phyloP scores from a whole-genome alignment of 2,888 invertebrate genomes.

The Andrena haemorrhoa region DNA sequence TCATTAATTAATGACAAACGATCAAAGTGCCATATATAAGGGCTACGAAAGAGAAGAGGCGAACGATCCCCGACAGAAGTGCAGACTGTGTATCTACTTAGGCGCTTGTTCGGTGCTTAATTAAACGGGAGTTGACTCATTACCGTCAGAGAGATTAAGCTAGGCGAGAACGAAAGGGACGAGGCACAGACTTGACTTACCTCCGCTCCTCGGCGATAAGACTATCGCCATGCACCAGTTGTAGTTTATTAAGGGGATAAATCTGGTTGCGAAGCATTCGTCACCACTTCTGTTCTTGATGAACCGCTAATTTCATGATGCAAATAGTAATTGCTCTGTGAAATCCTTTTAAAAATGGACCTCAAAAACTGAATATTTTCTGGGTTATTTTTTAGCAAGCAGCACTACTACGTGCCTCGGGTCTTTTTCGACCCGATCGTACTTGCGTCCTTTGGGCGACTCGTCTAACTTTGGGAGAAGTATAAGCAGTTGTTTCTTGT shows the following conservation, averaged over 20 bases:
- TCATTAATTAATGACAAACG: conserved; percentile 45
- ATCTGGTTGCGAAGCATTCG: background rate
- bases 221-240: conserved; percentile 61
- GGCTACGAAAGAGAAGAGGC: conserved; percentile 39
- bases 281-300: background rate
- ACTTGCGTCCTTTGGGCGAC: no score
- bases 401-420: no score
- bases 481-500: no score
- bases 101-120: conserved; percentile 72
- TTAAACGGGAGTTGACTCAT: conserved; percentile 79
- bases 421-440: no score
- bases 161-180: conserved; percentile 45
- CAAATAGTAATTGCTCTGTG: background rate
- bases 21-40: conserved; percentile 52
- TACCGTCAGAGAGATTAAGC: conserved; percentile 74
- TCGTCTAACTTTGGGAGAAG: no score
- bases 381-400: no score
- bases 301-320: background rate
- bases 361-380: no score
- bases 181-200: conserved; percentile 39
- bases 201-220: conserved; percentile 57
- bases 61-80: conserved; percentile 38
- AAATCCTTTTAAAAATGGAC: no score
- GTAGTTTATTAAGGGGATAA: conserved; percentile 44
- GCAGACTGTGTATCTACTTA: conserved; percentile 55